A percentile compares a stretch with the other conserved stretches of the same genome.
Conservation (phyloP, 2,113 vertebrate genomes). For the Xenopus borealis region DNA sequence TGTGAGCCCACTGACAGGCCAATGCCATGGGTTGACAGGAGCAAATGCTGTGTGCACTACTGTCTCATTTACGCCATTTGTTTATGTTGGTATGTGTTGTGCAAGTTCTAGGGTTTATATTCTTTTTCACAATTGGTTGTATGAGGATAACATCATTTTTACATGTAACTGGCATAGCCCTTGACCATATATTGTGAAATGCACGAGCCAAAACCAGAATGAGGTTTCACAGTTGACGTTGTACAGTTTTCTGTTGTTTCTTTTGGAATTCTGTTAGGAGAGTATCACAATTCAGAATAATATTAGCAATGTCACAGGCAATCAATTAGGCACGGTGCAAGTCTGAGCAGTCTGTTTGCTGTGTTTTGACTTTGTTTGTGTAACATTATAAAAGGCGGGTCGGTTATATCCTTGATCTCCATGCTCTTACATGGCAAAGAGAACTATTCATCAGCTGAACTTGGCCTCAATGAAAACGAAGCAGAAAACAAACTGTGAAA, state of each 20-base stretch:
- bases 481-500: no score
- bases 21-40: no score
- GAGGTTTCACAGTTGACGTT: slow-evolving; percentile 2
- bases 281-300: slow-evolving; percentile 9
- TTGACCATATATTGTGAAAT: background rate
- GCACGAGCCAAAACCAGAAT: background rate
- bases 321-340: slow-evolving; percentile 2
- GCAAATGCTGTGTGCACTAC: no score
- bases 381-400: slow-evolving; percentile 10
- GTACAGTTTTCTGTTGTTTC: slow-evolving; percentile 7
- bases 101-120: no score
- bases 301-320: slow-evolving; percentile 5
- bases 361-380: slow-evolving; percentile 9
- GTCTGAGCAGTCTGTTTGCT: slow-evolving; percentile 4
- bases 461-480: no score
- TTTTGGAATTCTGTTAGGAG: slow-evolving; percentile 9
- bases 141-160: no score
- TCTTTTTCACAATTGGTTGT: no score
- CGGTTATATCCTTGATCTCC: slow-evolving; percentile 1
- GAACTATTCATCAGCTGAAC: no score
- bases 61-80: no score
- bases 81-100: no score
- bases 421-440: no score
- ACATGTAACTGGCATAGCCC: background rate
- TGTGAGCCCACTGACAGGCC: no score